Base-by-base conservation (phyloP, 2,888 invertebrate species). In the Dolichopus griseipennis region DNA sequence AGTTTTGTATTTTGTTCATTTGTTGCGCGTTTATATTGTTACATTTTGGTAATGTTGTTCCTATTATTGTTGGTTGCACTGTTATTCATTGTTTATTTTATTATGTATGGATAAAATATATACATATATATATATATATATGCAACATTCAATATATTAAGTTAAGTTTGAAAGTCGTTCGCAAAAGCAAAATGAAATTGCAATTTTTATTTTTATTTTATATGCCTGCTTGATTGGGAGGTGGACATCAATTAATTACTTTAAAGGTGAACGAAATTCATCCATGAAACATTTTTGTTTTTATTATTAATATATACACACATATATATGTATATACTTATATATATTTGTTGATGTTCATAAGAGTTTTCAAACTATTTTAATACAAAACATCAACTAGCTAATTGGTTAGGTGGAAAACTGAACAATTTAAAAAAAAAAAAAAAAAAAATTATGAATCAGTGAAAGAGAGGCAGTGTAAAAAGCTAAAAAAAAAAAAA, bases 211-310 rank as follows among this genome's bases (percentile, higher is more conserved):
- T 6, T 52, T 52, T 52, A 52, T 52, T 2, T 27, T 4, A 27
- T 27, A 27, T 27, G 27, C 27, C 27, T 27, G 27, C 52, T 6
- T 52, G 52, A 52, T 52, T 52, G 52, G 52, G 52, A 52, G 52
- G 52, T 52, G 52, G 52, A 52, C 52, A 52, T 52, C 52, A 52
- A 52, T 52, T 52, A 52, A 52, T 52, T 52, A 15, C 52, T 52
- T 52, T 12, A 52, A 52, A 52, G 52, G 52, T 52, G 52, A 52
- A 52, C n/a, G 52, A 52, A 52, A 52, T 15, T 7, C 52, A 52
- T 52, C 52, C 52, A 52, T 52, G 52, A 52, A 18, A 15, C 9
- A n/a, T n/a, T n/a, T n/a, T n/a, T 37, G 37, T 52, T 12, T 1
- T 12, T n/a, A n/a, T 52, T 18, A 52, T 12, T 41, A 41, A 41